Percentiles rank a stretch among this genome's conserved stretches.
Conservation (phyloP, 2,888 invertebrate species). For the Laothoe populi region DNA sequence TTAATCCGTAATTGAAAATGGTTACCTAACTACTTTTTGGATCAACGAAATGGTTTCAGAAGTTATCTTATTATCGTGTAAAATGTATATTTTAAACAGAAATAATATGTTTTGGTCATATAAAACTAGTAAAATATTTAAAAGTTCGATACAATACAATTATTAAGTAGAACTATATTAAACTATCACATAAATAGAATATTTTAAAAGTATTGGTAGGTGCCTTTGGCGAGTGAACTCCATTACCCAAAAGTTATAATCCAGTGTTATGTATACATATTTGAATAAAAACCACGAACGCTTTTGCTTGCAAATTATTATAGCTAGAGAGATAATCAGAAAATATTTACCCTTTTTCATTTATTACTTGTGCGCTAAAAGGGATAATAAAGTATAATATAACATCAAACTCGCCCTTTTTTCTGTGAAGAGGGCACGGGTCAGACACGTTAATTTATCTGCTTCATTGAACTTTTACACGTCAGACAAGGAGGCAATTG, state of each 20-base stretch:
- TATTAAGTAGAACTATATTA: neutral
- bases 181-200: neutral
- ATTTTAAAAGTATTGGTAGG: neutral
- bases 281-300: constrained; percentile 36
- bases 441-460: constrained; percentile 54
- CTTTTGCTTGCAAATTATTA: constrained; percentile 46
- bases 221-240: neutral
- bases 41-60: neutral
- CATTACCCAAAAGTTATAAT: constrained; percentile 23
- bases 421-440: constrained; percentile 32
- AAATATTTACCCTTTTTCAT: constrained; percentile 36
- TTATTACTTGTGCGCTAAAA: neutral
- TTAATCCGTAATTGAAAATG: neutral
- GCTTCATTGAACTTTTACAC: constrained; percentile 49
- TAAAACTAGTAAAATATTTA: neutral
- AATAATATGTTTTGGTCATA: neutral
- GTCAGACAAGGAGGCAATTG: constrained; percentile 40
- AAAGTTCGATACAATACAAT: neutral
- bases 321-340: constrained; percentile 46
- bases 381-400: constrained; percentile 3
- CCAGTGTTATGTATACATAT: constrained; percentile 26
- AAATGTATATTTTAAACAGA: neutral
- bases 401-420: constrained; percentile 28
- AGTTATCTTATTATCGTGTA: neutral
- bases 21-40: neutral